Base-by-base conservation (phyloP, 1,140 invertebrate species). In the Drosophila lacteicornis region DNA sequence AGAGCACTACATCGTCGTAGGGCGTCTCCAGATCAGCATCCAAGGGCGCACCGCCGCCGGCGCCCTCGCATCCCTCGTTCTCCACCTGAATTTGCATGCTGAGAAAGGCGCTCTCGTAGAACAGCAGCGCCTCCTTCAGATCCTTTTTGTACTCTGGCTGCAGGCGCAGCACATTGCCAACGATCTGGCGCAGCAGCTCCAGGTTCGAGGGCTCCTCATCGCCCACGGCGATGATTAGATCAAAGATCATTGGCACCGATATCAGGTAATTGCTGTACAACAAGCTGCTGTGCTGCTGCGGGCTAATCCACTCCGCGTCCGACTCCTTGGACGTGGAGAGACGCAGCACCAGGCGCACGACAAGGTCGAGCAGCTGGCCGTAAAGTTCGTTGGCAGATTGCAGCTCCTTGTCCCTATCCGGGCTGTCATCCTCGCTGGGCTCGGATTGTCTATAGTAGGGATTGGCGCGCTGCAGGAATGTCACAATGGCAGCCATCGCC, bases 201-300 rank as follows among this genome's bases (percentile, higher is more conserved):
- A 86, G 75, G 87, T 97, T 97, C 47, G 95, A 94, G 3, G 47
- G 61, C 71, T 76, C 75, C 0, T 59, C 79, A 66, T 94, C 93
- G 4, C 96, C 96, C 90, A 96, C 97, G 5, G 96, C 92, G 55
- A 96, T 94, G 91, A 96, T 96, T 2, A 97, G 83, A 88, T 98
- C 97, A 88, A 97, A 95, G 69, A 98, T 93, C 76, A 97, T 95
- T 15, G 97, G 97, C 69, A 97, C 94, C 19, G 97, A 97, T 86
- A 97, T 96, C 69, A 98, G 93, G 92, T 95, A 97, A 77, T 97
- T 96, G 33, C 97, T 94, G 91, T 97, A 97, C 43, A 97, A 87
- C 49, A 97, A 83, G n/a, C 95, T 93, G 5, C 94, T 95, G 93
- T 96, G 95, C 53, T 94, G 94, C 50, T 94, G 86, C 43, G 94